Evolutionary conservation across 2,888 invertebrate genomes (phyloP), one percentile per base, ranked within the genome.

Genomic region (Parnassius mnemosyne): DNA sequence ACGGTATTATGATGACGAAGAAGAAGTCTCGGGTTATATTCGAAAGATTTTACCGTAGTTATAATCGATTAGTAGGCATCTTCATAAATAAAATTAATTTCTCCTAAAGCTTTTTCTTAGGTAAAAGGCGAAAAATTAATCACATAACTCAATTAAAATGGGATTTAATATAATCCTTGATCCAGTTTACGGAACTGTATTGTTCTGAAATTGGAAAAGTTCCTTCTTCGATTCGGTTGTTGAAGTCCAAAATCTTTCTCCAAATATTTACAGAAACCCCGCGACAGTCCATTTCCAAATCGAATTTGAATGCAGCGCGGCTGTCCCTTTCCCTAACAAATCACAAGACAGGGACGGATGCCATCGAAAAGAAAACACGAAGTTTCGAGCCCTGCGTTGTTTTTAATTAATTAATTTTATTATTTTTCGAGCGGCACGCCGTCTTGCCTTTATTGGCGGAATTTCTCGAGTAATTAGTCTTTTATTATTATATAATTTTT

Each of bases 361-460:
- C 20, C 16, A 47, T 47, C 44, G 25, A 58, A 64, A 66, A 62
- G 53, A 64, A 66, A 68, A 66, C 68, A 65, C 66, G 70, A 71
- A 71, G 66, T 67, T 68, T 65, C 68, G 70, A 62, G 66, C 55
- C 60, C 64, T 62, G 68, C 56, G 67, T 82, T 92, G 91, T 91
- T 92, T 90, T 91, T 88, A 90, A 89, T 92, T 90, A 91, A 91
- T 92, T 91, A 87, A 88, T 91, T 89, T 89, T 89, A 91, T 91
- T 88, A 89, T 91, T 89, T 85, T 84, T 80, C 80, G 76, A 69
- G 73, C 69, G 74, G 73, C 71, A 13, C 87, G 81, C 87, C 83
- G 81, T 76, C 83, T 90, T 89, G 90, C 82, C 85, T 84, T 89
- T 89, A 92, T 87, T 85, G 89, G 87, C 78, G 79, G 84, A 87